These are phyloP conservation scores for Paramisgurnus dabryanus DNA, from an alignment of 2,113 vertebrate genomes.

Conservation along the genomic window DNA sequence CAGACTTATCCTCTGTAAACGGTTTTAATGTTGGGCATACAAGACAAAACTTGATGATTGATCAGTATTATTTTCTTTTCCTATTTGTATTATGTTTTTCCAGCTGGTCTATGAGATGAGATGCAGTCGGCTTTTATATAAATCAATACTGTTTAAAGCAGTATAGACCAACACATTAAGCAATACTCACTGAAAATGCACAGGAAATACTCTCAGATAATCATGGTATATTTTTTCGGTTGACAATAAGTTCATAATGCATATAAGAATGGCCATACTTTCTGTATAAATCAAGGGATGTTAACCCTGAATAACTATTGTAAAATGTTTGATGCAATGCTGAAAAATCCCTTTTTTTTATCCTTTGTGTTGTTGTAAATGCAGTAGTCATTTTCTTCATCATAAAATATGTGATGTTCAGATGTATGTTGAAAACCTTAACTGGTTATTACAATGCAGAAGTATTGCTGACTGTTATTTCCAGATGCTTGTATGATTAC, in stretches of 20 bases:
- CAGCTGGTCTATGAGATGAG: neutral
- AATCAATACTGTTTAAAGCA: conserved; percentile 39
- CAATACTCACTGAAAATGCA: conserved; percentile 56
- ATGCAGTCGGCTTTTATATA: conserved; percentile 32
- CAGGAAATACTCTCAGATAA: conserved; percentile 16
- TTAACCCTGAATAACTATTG: conserved; percentile 12
- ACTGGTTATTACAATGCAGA: neutral
- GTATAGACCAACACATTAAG: conserved; percentile 45
- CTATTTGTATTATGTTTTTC: neutral
- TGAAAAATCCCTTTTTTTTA: neutral
- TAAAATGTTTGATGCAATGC: conserved; percentile 26
- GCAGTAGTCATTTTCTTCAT: conserved; percentile 39
- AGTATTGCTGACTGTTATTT: conserved; percentile 47
- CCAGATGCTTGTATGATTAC: conserved; percentile 7
- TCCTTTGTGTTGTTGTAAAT: conserved; percentile 16
- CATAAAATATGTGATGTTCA: neutral
- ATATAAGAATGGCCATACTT: conserved; percentile 22
- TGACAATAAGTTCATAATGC: conserved; percentile 13
- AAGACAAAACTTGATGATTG: conserved; percentile 35
- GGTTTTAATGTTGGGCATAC: conserved; percentile 17
- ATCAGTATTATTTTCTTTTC: conserved; percentile 35
- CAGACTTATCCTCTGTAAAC: neutral
- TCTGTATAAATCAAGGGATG: conserved; percentile 19
- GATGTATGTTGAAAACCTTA: conserved; percentile 2
- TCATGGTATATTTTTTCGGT: conserved; percentile 8